Evolutionary conservation across 2,113 vertebrate species (phyloP).

Genomic region (Mellivora capensis): DNA sequence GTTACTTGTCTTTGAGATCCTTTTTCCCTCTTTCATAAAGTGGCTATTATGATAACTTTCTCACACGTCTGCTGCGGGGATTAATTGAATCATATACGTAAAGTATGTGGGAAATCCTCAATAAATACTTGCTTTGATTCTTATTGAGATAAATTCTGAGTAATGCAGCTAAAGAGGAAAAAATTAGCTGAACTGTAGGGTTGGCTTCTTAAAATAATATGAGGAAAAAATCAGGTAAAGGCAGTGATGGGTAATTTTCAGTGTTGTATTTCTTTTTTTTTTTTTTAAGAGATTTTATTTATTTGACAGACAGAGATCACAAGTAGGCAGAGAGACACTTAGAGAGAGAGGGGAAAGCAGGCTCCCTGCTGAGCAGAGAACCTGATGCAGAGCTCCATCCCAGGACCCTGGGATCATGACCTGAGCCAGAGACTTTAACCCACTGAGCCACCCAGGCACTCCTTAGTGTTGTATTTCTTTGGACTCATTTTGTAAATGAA

Average conservation of each 20-base stretch:
- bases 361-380: no score
- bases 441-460: no score
- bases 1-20: not conserved
- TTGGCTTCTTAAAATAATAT: not conserved
- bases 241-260: not conserved
- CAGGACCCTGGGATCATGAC: no score
- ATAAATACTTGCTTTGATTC: not conserved
- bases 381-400: fast-evolving
- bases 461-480: not conserved
- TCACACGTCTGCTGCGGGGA: not conserved
- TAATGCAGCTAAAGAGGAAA: not conserved
- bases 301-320: no score
- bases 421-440: no score
- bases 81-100: not conserved
- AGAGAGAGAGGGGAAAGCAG: no score
- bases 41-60: not conserved
- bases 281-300: no score
- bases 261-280: no score
- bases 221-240: not conserved
- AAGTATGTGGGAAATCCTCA: not conserved
- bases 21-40: not conserved
- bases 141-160: not conserved
- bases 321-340: no score
- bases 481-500: not conserved
- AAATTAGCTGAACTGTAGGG: not conserved